Percentiles rank a stretch among this genome's conserved stretches.
Evolutionary conservation across 2,888 invertebrate genomes (phyloP).

Genomic region (Adineta ricciae): DNA sequence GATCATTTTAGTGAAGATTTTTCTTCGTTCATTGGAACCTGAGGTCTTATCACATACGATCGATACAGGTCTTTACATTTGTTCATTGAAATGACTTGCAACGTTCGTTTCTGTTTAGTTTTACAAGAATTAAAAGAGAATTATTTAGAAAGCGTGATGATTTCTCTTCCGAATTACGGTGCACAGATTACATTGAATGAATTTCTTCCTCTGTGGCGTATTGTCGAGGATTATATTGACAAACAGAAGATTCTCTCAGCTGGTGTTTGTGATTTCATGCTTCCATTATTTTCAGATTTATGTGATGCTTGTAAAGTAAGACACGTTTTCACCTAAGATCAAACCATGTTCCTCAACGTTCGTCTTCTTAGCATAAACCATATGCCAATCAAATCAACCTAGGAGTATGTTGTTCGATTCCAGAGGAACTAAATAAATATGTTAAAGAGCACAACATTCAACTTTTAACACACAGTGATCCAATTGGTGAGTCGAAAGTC

Average conservation of each 20-base stretch:
- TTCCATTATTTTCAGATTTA: conserved; percentile 64
- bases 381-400: conserved; percentile 82
- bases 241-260: conserved; percentile 62
- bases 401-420: conserved; percentile 82
- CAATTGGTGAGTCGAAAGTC: conserved; percentile 61
- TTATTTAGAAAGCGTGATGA: conserved; percentile 69
- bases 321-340: neutral
- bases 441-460: conserved; percentile 81
- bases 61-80: conserved; percentile 63
- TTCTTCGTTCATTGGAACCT: conserved; percentile 64
- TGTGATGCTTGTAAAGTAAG: conserved; percentile 62
- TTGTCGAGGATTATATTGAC: conserved; percentile 63
- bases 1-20: conserved; percentile 62
- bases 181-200: conserved; percentile 53
- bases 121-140: conserved; percentile 62
- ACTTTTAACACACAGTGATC: conserved; percentile 85
- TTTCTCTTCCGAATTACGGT: conserved; percentile 58
- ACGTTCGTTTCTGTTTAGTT: conserved; percentile 54
- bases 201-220: conserved; percentile 66
- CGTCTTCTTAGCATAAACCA: conserved; percentile 62
- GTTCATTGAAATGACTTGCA: conserved; percentile 36
- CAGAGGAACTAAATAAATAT: conserved; percentile 74
- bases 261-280: conserved; percentile 78
- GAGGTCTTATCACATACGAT: conserved; percentile 63
- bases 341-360: neutral